Evolutionary conservation across 2,797 vertebrate species (phyloP).

Genomic region (Aselliscus stoliczkanus): DNA sequence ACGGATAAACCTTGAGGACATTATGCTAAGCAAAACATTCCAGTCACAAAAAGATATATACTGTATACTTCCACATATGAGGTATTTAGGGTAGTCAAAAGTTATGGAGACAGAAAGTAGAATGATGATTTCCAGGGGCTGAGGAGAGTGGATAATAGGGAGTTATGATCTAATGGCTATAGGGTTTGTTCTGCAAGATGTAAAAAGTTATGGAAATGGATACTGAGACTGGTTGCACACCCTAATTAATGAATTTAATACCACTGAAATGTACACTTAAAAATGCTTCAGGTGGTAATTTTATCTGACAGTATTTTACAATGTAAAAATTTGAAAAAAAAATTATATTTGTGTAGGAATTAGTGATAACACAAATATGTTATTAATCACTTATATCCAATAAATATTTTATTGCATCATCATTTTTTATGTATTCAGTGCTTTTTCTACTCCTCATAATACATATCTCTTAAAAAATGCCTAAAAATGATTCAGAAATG

Average conservation of each 20-base stretch:
- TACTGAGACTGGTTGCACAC: background rate
- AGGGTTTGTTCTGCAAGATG: background rate
- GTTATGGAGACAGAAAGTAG: background rate
- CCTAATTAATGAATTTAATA: background rate
- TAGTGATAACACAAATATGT: too few species aligned
- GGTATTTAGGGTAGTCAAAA: background rate
- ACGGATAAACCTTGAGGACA: background rate
- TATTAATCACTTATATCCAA: too few species aligned
- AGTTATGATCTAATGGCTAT: background rate
- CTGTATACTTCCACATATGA: background rate
- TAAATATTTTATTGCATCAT: background rate
- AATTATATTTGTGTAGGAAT: background rate
- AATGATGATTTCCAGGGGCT: background rate
- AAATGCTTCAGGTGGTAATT: background rate
- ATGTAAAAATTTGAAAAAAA: background rate
- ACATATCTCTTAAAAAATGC: background rate
- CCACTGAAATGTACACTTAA: background rate
- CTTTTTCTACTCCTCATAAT: background rate
- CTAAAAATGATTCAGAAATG: background rate
- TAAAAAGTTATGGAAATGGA: background rate
- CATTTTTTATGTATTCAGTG: background rate
- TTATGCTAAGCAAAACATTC: background rate
- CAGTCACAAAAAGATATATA: background rate
- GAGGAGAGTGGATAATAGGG: background rate
- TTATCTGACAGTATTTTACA: background rate